Base-by-base conservation (phyloP, 2,113 vertebrate genomes). In the Peromyscus leucopus region DNA sequence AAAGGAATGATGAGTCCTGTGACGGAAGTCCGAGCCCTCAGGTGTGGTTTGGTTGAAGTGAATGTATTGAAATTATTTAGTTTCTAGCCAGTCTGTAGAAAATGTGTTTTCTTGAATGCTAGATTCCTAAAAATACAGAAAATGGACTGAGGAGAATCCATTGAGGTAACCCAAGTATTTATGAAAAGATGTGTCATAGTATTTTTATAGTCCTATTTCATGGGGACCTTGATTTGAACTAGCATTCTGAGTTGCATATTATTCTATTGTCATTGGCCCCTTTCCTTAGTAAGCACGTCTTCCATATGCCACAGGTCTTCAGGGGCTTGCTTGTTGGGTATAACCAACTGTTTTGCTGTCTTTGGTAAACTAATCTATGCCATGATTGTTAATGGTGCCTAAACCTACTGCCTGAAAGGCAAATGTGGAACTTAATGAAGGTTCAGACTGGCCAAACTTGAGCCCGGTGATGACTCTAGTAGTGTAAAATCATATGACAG, bases 1-100 rank as follows among this genome's bases (percentile, higher is more conserved):
- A 99, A 99, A 97, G 99, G 99, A 97, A 99, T 99, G 79, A 99
- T 99, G 76, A 99, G 99, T 98, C 99, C 99, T 6, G 99, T 99
- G 65, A 96, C 99, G 5, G 99, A 99, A 98, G 99, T 99, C 69
- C 99, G 99, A 95, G 98, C 99, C 9, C 99, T 99, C 91, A 99
- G 99, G 99, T 99, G 98, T 96, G 96, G 93, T 97, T 96, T 82
- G 59, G 31, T 76, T 63, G 51, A 96, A 63, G 65, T 48, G 82
- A 89, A 42, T 80, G 36, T 59, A 22, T 72, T 94, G 39, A 11
- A 46, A 96, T 65, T 95, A 21, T 42, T 84, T 89, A 89, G 82
- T 88, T 95, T 42, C 31, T 95, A 89, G 46, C 26, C 75, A 67
- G 57, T 80, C 24, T 15, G n/a, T 82, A 91, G 90, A 75, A 83